Conservation (phyloP, 2,888 invertebrate genomes). For the Harmothoe impar region DNA sequence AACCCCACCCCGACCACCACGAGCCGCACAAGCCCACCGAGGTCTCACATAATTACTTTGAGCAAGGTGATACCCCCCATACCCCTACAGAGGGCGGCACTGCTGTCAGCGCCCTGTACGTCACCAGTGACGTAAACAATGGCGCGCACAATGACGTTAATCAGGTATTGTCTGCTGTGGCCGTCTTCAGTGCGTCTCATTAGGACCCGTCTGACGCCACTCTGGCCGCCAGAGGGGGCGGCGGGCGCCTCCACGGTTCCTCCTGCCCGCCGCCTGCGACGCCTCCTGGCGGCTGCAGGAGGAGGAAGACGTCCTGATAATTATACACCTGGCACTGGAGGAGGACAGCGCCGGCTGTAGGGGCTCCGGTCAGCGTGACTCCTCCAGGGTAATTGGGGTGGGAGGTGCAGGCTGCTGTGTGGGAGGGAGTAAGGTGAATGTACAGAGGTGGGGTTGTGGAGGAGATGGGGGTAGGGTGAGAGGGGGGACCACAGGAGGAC, state of each 20-base stretch:
- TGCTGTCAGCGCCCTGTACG: slow-evolving; percentile 49
- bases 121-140: slow-evolving; percentile 37
- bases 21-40: neutral
- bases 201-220: neutral
- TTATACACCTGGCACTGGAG: slow-evolving; percentile 49
- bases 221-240: slow-evolving; percentile 40
- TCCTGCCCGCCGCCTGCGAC: neutral
- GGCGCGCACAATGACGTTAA: slow-evolving; percentile 38
- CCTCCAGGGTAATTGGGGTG: neutral
- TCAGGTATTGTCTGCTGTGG: slow-evolving; percentile 37
- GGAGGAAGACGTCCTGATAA: slow-evolving; percentile 21
- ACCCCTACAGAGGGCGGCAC: slow-evolving; percentile 4
- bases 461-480: neutral
- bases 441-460: neutral
- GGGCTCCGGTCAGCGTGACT: slow-evolving; percentile 33
- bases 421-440: neutral
- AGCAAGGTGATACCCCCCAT: slow-evolving; percentile 33
- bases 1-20: neutral
- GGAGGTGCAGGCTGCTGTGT: neutral
- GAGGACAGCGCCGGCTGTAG: neutral
- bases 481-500: neutral
- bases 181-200: slow-evolving; percentile 4
- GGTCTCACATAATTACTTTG: neutral
- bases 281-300: neutral
- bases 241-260: neutral